Percentiles rank a stretch among this genome's conserved stretches.
These are phyloP conservation scores for Drosophila teissieri DNA, from an alignment of 1,140 invertebrate genomes.

Conservation along the genomic window DNA sequence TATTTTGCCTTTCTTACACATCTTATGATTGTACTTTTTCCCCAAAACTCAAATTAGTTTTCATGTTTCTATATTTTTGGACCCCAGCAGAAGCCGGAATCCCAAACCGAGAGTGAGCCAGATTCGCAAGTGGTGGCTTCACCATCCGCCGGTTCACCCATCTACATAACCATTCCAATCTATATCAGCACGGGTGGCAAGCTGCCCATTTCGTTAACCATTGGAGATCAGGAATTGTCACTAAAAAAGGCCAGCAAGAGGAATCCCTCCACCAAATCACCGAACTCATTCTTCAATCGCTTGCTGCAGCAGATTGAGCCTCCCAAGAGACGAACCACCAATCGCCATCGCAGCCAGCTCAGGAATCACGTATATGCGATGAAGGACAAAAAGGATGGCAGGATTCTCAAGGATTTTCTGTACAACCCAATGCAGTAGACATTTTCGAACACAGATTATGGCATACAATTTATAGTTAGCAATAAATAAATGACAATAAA, in stretches of 20 bases:
- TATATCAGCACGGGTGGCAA: conserved; percentile 65
- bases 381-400: conserved; percentile 23
- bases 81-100: not conserved
- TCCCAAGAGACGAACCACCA: conserved; percentile 49
- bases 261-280: conserved; percentile 45
- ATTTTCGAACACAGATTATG: not conserved
- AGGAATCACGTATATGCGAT: conserved; percentile 54
- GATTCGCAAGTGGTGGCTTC: not conserved
- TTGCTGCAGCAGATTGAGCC: conserved; percentile 54
- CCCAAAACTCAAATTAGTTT: too few species aligned
- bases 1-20: too few species aligned
- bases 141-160: conserved; percentile 29
- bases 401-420: not conserved
- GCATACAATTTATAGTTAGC: conserved; percentile 43
- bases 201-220: conserved; percentile 52
- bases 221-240: conserved; percentile 60
- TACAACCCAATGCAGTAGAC: not conserved
- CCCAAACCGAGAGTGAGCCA: not conserved
- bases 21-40: too few species aligned
- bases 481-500: conserved; percentile 77
- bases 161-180: conserved; percentile 76
- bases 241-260: conserved; percentile 27
- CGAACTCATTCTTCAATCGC: conserved; percentile 67
- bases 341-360: conserved; percentile 67
- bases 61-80: not conserved